Conservation (phyloP, 2,888 invertebrate genomes). For the Pimpla rufipes region DNA sequence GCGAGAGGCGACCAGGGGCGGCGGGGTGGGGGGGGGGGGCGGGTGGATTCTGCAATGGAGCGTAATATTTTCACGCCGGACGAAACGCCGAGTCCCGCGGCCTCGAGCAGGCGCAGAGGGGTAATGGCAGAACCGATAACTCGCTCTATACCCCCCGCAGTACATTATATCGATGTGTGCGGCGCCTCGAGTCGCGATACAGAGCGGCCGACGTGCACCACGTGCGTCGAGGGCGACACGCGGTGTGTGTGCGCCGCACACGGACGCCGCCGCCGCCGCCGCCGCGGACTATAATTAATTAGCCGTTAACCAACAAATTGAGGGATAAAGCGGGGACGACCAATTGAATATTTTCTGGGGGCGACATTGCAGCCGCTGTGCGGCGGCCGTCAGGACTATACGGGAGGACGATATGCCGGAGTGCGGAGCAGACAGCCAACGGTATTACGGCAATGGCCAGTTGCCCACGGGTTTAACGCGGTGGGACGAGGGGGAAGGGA, state of each 20-base stretch:
- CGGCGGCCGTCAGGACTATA: too few relatives aligned
- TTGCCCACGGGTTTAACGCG: neutral
- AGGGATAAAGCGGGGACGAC: conserved; percentile 70
- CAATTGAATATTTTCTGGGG: conserved; percentile 73
- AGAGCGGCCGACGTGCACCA: neutral
- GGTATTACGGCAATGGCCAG: neutral
- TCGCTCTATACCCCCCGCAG: conserved; percentile 12
- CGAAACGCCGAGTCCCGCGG: conserved; percentile 52
- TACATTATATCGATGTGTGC: conserved; percentile 25
- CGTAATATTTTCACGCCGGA: conserved; percentile 66
- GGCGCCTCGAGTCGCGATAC: neutral
- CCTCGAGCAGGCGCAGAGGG: conserved; percentile 20
- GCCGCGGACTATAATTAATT: conserved; percentile 71
- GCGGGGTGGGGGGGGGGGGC: too few relatives aligned
- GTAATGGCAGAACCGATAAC: conserved; percentile 42
- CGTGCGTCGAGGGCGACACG: conserved; percentile 23
- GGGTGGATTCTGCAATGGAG: conserved; percentile 38
- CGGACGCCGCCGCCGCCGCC: too few relatives aligned
- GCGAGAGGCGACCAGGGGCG: neutral
- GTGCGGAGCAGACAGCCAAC: conserved; percentile 19
- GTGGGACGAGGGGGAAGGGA: neutral
- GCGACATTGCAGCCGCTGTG: conserved; percentile 27
- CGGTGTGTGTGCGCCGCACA: conserved; percentile 31
- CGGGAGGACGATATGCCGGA: neutral
- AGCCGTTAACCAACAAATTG: conserved; percentile 73